phyloP scores from a whole-genome alignment of 1,140 invertebrate species.

The Campoletis sonorensis region DNA sequence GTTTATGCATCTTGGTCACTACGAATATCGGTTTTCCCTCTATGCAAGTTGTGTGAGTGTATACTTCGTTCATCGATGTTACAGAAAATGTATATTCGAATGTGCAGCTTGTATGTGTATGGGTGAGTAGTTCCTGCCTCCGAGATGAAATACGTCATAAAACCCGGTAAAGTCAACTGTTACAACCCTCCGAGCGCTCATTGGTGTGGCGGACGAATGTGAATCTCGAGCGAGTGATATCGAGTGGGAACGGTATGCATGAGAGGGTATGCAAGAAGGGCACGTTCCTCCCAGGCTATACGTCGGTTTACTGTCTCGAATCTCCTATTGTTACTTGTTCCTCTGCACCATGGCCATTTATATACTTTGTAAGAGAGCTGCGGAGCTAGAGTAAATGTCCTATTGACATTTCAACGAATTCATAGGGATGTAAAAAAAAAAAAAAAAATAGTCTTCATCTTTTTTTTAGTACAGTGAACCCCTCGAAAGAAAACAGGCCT shows the following conservation, averaged over 20 bases:
- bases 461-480: neutral
- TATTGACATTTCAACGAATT: conserved; percentile 2
- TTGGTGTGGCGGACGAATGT: conserved; percentile 44
- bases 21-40: conserved; percentile 37
- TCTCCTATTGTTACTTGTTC: neutral
- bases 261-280: conserved; percentile 23
- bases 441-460: neutral
- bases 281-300: conserved; percentile 5
- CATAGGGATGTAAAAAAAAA: neutral
- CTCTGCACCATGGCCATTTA: neutral
- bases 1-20: conserved; percentile 46
- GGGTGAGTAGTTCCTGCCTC: conserved; percentile 27
- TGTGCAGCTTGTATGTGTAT: conserved; percentile 37
- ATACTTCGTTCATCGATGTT: conserved; percentile 18
- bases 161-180: conserved; percentile 60
- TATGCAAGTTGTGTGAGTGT: neutral
- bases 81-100: conserved; percentile 6
- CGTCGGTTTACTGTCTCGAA: neutral
- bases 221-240: conserved; percentile 34
- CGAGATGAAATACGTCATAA: conserved; percentile 65
- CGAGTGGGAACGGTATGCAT: conserved; percentile 38
- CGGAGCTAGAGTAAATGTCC: neutral
- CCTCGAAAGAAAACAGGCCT: neutral
- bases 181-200: conserved; percentile 58
- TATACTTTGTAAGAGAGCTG: conserved; percentile 15